Percentiles rank a stretch among this genome's conserved stretches.
These are phyloP conservation scores for Falco rusticolus DNA, from an alignment of 2,797 vertebrate species.

Conservation along the genomic window DNA sequence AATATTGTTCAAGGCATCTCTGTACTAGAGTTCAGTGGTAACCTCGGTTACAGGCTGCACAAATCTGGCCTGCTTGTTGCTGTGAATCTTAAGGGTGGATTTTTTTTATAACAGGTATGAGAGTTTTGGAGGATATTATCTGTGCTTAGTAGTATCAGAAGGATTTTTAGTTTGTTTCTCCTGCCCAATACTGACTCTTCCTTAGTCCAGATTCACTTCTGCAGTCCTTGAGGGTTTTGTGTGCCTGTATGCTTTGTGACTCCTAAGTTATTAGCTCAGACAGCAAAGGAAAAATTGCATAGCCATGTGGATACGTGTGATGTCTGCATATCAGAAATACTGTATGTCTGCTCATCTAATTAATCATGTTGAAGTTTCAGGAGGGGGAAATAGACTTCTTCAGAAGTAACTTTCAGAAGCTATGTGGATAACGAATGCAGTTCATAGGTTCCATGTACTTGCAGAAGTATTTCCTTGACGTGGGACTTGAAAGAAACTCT, in stretches of 20 bases:
- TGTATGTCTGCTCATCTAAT: background rate
- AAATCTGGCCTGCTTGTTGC: background rate
- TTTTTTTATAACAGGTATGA: background rate
- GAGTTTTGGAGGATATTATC: background rate
- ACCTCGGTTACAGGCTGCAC: background rate
- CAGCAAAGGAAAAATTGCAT: background rate
- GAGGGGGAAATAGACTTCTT: background rate
- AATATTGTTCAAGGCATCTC: background rate
- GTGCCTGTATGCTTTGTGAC: background rate
- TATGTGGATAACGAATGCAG: background rate
- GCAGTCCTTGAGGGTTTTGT: background rate
- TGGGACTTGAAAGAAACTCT: background rate
- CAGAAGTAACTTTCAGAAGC: background rate
- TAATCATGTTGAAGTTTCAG: background rate
- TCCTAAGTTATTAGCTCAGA: fast-evolving
- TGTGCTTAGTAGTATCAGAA: background rate
- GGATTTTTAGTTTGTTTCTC: background rate
- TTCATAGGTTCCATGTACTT: background rate
- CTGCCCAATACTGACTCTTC: background rate
- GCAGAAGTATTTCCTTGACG: background rate
- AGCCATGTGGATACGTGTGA: background rate
- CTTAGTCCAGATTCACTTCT: background rate
- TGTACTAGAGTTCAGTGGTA: background rate
- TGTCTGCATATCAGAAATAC: background rate
- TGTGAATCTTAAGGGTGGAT: background rate